Percentiles rank a stretch among this genome's conserved stretches.
phyloP scores from a whole-genome alignment of 2,888 invertebrate species.

The Morpho deidamia region DNA sequence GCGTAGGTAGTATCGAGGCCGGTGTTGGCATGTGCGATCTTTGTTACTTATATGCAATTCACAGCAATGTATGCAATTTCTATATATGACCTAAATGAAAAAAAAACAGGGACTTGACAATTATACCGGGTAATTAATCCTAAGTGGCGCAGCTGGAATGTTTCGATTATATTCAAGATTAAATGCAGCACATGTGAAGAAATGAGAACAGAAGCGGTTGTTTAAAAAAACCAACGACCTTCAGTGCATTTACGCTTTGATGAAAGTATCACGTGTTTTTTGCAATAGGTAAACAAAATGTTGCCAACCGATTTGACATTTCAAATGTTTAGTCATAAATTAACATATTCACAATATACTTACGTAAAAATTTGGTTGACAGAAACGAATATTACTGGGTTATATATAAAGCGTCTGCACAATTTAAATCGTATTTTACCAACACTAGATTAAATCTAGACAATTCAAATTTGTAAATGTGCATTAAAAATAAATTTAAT shows the following conservation, averaged over 20 bases:
- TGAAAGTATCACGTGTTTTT: not conserved
- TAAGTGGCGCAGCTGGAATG: no score
- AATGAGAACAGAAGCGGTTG: no score
- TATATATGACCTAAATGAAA: conserved; percentile 22
- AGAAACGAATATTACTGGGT: no score
- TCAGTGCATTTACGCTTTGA: conserved; percentile 2
- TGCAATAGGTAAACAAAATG: conserved; percentile 1
- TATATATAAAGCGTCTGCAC: no score
- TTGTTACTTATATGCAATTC: conserved; percentile 53
- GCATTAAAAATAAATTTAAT: no score
- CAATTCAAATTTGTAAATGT: no score
- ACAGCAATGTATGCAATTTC: conserved; percentile 45
- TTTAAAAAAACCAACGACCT: not conserved
- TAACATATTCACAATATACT: not conserved
- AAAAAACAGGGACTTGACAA: conserved; percentile 3
- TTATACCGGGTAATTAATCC: not conserved
- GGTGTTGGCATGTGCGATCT: conserved; percentile 46
- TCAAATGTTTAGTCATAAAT: conserved; percentile 1
- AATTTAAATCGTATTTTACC: no score
- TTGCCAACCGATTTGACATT: not conserved
- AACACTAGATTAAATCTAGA: no score
- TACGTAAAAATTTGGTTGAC: no score
- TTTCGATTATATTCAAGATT: no score
- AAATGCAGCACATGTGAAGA: no score
- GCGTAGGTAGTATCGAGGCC: conserved; percentile 63